Evolutionary conservation across 2,113 vertebrate species (phyloP), one percentile per base, ranked within the genome.

Genomic region (Oryzias javanicus): DNA sequence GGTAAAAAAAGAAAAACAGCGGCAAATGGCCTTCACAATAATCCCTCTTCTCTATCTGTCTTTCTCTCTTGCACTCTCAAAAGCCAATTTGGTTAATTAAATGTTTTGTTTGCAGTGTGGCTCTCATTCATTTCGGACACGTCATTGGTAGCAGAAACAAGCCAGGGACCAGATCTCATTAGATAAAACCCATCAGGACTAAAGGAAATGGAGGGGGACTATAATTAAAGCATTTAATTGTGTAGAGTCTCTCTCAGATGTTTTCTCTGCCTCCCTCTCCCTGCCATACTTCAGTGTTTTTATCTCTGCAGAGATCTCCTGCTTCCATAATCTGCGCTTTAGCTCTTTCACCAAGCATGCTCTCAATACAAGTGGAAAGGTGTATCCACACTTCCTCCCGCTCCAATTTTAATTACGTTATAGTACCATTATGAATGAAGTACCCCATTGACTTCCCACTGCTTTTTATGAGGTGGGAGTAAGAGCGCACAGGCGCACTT

Each of bases 181-280:
- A 98, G 97, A 98, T 98, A 98, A 98, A 98, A 95, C 94, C 95
- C 94, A 98, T 96, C 95, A 96, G 94, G 95, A 95, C 93, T 93
- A 94, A 95, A 94, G 93, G 93, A 96, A 97, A 97, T 96, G 94
- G 95, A 96, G 94, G 94, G 95, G 92, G 93, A 92, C 94, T 94
- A 96, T 98, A 98, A 98, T 98, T 98, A 98, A 98, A 97, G 95
- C 94, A 95, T 98, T 97, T 98, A 99, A 99, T 98, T 98, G 95
- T 95, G 94, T 93, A 84, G 94, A 94, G 94, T 95, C 93, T 89
- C 94, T 94, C 94, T 94, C 93, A 95, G 93, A 93, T 93, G 91
- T 91, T 92, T 94, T 93, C 92, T 35, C 54, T 58, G 70, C 45
- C 57, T 63, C 50, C 76, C 65, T 72, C 53, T 62, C 35, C 35